Conservation (phyloP, 2,113 vertebrate genomes). For the Origma solitaria region DNA sequence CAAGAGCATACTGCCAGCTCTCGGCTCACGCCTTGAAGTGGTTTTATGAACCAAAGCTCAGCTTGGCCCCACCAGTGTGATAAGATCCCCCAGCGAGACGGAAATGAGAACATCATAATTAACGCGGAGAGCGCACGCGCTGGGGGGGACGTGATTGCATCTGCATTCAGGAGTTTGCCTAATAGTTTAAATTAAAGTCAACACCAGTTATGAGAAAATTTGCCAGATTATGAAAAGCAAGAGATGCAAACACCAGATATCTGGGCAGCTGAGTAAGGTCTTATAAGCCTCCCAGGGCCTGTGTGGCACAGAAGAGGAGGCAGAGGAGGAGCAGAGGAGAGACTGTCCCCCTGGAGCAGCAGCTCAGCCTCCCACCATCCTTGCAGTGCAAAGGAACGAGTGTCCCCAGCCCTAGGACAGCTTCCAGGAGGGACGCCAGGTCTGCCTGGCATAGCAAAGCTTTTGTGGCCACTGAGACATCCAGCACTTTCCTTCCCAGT, state of each 20-base stretch:
- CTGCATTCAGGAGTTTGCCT: slow-evolving; percentile 12
- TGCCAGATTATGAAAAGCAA: slow-evolving; percentile 18
- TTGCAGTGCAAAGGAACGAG: rapidly evolving
- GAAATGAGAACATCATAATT: slow-evolving; percentile 64
- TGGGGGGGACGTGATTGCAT: neutral
- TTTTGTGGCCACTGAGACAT: neutral
- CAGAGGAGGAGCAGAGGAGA: neutral
- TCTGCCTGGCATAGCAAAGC: neutral
- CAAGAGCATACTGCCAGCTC: neutral
- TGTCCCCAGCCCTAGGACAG: neutral
- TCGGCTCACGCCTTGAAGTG: neutral
- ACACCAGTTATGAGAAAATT: neutral
- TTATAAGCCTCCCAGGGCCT: neutral
- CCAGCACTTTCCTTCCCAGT: neutral
- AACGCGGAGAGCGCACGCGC: rapidly evolving
- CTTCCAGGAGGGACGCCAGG: neutral
- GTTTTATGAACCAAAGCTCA: neutral
- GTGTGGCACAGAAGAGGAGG: neutral
- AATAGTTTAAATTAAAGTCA: slow-evolving; percentile 57
- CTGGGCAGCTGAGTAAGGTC: neutral
- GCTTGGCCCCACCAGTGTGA: neutral
- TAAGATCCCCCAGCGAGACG: slow-evolving; percentile 34
- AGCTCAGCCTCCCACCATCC: neutral
- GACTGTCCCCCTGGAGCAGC: neutral
- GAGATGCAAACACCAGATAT: slow-evolving; percentile 50